These are phyloP conservation scores for Silurus meridionalis DNA, from an alignment of 2,113 vertebrate genomes.

Conservation along the genomic window DNA sequence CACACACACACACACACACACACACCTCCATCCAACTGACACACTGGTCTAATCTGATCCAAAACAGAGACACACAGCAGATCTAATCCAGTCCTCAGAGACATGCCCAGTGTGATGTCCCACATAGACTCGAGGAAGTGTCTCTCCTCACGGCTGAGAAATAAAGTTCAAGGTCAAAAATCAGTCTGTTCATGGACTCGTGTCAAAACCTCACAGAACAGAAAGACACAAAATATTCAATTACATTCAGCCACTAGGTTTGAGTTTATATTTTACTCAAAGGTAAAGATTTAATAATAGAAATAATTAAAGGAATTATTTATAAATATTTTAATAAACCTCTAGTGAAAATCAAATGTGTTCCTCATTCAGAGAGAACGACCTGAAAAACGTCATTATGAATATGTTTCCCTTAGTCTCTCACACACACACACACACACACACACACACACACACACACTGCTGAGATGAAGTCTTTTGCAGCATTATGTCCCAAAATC, in stretches of 20 bases:
- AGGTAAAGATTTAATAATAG: not conserved
- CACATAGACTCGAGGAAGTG: not conserved
- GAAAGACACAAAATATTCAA: no score
- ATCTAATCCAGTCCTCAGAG: not conserved
- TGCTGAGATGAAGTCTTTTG: slow-evolving; percentile 22
- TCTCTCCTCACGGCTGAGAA: not conserved
- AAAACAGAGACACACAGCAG: not conserved
- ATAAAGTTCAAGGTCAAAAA: not conserved
- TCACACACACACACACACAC: not conserved
- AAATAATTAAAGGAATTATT: not conserved
- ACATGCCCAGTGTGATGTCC: not conserved
- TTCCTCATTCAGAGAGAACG: not conserved
- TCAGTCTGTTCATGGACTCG: not conserved
- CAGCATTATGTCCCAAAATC: slow-evolving; percentile 39
- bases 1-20: no score
- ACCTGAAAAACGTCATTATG: not conserved
- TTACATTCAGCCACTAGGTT: not conserved
- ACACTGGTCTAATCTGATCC: not conserved
- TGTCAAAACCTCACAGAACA: not conserved
- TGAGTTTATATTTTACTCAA: not conserved
- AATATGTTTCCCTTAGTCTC: not conserved
- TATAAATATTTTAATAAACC: not conserved
- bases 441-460: slow-evolving; percentile 12
- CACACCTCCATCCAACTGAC: not conserved
- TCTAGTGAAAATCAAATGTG: not conserved